These are phyloP conservation scores for Xiphophorus hellerii DNA, from an alignment of 2,113 vertebrate genomes.

Conservation along the genomic window DNA sequence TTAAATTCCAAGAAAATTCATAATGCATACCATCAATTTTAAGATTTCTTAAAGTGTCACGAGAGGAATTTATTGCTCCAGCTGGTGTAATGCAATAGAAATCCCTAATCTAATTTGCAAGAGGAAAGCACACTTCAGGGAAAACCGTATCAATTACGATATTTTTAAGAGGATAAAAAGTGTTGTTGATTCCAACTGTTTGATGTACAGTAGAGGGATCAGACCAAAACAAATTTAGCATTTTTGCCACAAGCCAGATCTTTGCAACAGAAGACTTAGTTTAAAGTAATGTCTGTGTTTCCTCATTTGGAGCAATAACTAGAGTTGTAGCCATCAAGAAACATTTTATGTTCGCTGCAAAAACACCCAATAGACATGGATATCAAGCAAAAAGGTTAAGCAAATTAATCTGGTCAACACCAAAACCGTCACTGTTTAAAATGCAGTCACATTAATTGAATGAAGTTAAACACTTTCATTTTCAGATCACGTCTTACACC, in stretches of 20 bases:
- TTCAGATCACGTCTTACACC: background rate
- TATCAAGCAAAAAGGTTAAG: background rate
- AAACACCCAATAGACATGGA: background rate
- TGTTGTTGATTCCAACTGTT: background rate
- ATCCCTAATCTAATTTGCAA: background rate
- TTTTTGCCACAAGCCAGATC: background rate
- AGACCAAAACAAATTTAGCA: background rate
- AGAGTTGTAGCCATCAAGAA: background rate
- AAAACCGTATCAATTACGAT: background rate
- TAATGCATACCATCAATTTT: too few species aligned
- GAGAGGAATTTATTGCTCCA: background rate
- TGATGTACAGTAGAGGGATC: too few species aligned
- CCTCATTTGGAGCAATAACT: background rate
- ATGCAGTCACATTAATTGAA: background rate
- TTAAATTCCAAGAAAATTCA: too few species aligned
- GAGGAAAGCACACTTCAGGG: background rate
- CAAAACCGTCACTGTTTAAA: background rate
- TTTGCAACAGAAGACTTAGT: background rate
- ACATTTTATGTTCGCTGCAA: background rate
- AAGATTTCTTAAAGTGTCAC: background rate
- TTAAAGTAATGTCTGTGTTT: too few species aligned
- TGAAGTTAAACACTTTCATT: too few species aligned
- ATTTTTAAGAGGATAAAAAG: background rate
- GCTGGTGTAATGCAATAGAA: background rate
- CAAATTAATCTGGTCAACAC: background rate